A percentile compares a stretch with the other conserved stretches of the same genome.
Conservation (phyloP, 2,888 invertebrate species). For the Bruchidius siliquastri region DNA sequence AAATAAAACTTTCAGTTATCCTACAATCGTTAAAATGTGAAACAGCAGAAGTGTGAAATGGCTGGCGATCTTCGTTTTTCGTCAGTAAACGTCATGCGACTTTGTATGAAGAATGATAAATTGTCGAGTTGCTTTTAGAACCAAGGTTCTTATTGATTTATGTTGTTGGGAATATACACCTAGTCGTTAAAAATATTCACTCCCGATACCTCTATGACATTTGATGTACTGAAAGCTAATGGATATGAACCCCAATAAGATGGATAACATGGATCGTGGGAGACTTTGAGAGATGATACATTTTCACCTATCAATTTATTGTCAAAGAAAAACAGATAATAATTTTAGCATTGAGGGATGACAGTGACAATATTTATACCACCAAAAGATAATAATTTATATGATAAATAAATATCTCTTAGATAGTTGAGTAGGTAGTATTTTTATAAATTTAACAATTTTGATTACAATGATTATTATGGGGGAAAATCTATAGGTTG, state of each 20-base stretch:
- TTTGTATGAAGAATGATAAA: background rate
- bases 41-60: background rate
- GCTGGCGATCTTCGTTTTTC: background rate
- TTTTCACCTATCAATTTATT: too few relatives aligned
- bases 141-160: background rate
- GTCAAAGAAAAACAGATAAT: too few relatives aligned
- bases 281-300: too few relatives aligned
- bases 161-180: background rate
- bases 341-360: too few relatives aligned
- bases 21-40: background rate
- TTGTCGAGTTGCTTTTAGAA: background rate
- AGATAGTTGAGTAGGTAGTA: too few relatives aligned
- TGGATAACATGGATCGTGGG: too few relatives aligned
- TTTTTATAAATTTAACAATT: too few relatives aligned
- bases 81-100: background rate
- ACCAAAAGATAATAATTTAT: too few relatives aligned
- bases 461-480: too few relatives aligned
- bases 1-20: background rate
- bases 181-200: background rate
- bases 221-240: background rate
- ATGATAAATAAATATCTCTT: too few relatives aligned
- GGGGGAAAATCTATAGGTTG: too few relatives aligned
- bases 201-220: background rate
- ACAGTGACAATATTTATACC: too few relatives aligned
- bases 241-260: background rate